Base-by-base conservation (phyloP, 2,797 vertebrate species). In the Mus minutoides region DNA sequence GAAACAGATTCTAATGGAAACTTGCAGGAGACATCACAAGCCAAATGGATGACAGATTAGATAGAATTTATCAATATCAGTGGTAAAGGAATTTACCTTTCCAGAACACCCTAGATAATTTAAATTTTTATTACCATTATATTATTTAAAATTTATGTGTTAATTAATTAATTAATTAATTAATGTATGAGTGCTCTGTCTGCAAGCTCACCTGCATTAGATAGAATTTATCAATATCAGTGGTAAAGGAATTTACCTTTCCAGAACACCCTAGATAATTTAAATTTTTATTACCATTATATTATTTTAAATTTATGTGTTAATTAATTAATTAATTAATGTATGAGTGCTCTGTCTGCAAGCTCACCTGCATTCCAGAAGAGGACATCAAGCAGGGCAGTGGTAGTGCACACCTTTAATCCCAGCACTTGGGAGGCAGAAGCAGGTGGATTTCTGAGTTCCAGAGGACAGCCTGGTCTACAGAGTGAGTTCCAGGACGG, bases 1-100 rank as follows among this genome's bases (percentile, higher is more conserved):
- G 60, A 93, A 85, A 80, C 21, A 56, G 78, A 89, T 77, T 19
- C 46, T 82, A 67, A 62, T 71, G 12, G 83, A 73, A 93, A 83
- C 31, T 84, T 58, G 11, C 37, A 62, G 60, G 85, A 43, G 24
- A 64, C 34, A 22, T 71, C 67, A 78, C 10, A 96, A 83, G 31
- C 90, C 75, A 79, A 77, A 19, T 82, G 71, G 12, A 76, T 79
- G 40, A 52, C 37, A 67, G 54, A n/a, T 86, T 71, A 93, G 37
- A 91, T 9, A 49, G 79, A 94, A 76, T 12, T 89, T 60, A 60
- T 43, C 26, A 58, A 3, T 69, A 43, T 92, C 34, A 87, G 54
- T 87, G 88, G 54, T 52, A 86, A 77, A 96, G 8, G 34, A 83
- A 56, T 46, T 90, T 92, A 19, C 40, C 54, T 95, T 92, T 90